Evolutionary conservation across 1,140 invertebrate genomes (phyloP), one percentile per base, ranked within the genome.

Genomic region (Branchinecta lynchi): DNA sequence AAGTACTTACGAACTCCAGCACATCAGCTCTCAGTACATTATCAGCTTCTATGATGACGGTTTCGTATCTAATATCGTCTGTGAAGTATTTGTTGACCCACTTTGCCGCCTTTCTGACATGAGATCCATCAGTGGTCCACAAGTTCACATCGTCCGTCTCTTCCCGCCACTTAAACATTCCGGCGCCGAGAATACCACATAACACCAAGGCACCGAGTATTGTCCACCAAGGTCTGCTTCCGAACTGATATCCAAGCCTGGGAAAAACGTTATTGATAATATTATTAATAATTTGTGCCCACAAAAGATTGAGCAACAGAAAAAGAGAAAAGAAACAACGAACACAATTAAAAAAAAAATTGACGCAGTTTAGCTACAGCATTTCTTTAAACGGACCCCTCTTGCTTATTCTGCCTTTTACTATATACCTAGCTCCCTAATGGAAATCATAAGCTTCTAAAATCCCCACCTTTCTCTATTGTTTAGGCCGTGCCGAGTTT

Each of bases 11-110:
- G 75, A 76, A 73, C 71, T 74, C 72, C 66, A 81, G 73, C 65
- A 81, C 75, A 73, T 78, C 73, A 7, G 77, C 78, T 10, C 77
- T 75, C 51, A 81, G 72, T 15, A 81, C 74, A 71, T 81, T 80
- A 17, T 80, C 77, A 0, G 79, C 80, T 9, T 75, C 78, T n/a
- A 81, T 69, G 69, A 81, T 78, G 68, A 81, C 77, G 72, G 76
- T 79, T 70, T 80, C 78, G 70, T 78, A 79, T 71, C 76, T 76
- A 60, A 80, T 74, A 71, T 80, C 78, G 70, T 80, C 76, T 17
- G 73, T 75, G 72, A 81, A 81, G 71, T 80, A 72, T 66, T 75
- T 72, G 65, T 75, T 74, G 32, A 80, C 78, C 79, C 80, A 81
- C 3, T 45, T 43, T 0, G 78, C 78, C 45, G 80, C 76, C 12